These are phyloP conservation scores for Bombyx mandarina DNA, from an alignment of 1,140 invertebrate genomes.

Conservation along the genomic window DNA sequence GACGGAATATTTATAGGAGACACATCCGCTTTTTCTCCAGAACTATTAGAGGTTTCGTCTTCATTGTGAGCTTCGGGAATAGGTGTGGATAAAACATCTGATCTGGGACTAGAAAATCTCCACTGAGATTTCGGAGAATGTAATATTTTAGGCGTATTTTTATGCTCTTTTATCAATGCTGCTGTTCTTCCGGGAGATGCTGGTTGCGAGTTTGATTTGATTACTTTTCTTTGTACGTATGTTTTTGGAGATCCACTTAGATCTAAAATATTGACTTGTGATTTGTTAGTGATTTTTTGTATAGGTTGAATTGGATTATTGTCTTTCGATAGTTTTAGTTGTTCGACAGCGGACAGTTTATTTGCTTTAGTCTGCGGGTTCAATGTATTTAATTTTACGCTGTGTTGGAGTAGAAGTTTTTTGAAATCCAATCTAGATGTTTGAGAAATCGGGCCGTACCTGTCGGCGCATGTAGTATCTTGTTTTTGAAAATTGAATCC, in stretches of 20 bases:
- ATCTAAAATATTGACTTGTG: conserved; percentile 73
- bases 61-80: conserved; percentile 87
- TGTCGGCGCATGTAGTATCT: conserved; percentile 72
- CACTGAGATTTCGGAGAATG: conserved; percentile 78
- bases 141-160: conserved; percentile 75
- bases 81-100: conserved; percentile 86
- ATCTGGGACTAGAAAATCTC: conserved; percentile 80
- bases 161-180: conserved; percentile 68
- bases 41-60: conserved; percentile 74
- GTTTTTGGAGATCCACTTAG: conserved; percentile 77
- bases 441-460: conserved; percentile 73
- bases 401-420: conserved; percentile 80
- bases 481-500: conserved; percentile 62
- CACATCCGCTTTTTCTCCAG: conserved; percentile 61
- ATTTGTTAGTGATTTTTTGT: conserved; percentile 44
- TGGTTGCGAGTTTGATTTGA: conserved; percentile 70
- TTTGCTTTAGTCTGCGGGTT: conserved; percentile 72
- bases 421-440: conserved; percentile 87
- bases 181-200: conserved; percentile 66
- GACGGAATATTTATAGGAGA: conserved; percentile 37
- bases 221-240: conserved; percentile 73
- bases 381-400: conserved; percentile 71
- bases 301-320: conserved; percentile 50
- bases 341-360: conserved; percentile 86
- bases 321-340: conserved; percentile 81